phyloP scores from a whole-genome alignment of 92 coral and sea anemone species.

The Heliopora coerulea region DNA sequence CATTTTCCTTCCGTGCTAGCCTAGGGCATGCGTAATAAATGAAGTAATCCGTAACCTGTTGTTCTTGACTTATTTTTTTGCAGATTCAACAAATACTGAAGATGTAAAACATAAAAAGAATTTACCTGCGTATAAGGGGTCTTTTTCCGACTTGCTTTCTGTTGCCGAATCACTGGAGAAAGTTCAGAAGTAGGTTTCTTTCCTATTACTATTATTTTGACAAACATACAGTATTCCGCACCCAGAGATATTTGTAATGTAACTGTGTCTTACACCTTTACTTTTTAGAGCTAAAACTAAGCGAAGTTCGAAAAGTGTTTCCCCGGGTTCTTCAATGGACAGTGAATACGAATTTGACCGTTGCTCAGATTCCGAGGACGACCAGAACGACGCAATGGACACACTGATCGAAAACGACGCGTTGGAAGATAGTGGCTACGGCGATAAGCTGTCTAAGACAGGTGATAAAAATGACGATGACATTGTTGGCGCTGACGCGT shows the following conservation, averaged over 20 bases:
- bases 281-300: conserved; percentile 54
- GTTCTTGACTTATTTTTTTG: not conserved
- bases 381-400: conserved; percentile 81
- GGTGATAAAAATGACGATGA: conserved; percentile 43
- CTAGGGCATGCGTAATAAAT: too few species aligned
- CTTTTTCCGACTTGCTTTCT: conserved; percentile 33
- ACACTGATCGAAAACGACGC: conserved; percentile 76
- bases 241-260: too few species aligned
- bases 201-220: not conserved
- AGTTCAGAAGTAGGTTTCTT: conserved; percentile 26
- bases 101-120: not conserved
- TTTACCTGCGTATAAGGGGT: not conserved
- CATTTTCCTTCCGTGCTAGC: too few species aligned
- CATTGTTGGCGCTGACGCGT: conserved; percentile 95
- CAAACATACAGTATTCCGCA: too few species aligned
- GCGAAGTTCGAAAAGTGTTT: conserved; percentile 59
- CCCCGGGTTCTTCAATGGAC: conserved; percentile 91
- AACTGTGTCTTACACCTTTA: too few species aligned
- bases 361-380: conserved; percentile 84
- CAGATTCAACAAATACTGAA: not conserved
- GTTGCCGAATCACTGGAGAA: conserved; percentile 36
- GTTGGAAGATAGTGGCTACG: conserved; percentile 92
- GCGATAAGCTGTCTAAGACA: conserved; percentile 48
- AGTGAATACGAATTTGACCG: conserved; percentile 97
- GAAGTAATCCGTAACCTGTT: too few species aligned